phyloP scores from a whole-genome alignment of 2,888 invertebrate genomes.

The Pyrochroa serraticornis region DNA sequence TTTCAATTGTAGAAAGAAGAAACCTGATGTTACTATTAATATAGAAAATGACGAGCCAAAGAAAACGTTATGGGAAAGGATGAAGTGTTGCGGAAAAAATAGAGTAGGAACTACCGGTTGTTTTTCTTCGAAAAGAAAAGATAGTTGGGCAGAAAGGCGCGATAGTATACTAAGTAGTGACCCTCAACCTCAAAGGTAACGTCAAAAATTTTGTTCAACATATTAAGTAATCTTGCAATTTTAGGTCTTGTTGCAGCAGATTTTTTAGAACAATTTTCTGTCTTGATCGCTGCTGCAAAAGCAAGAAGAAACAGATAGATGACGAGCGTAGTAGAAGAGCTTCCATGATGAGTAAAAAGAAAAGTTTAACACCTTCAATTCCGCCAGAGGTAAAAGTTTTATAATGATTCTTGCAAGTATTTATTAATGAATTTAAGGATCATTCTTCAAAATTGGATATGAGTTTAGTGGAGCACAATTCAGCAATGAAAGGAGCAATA shows the following conservation, averaged over 20 bases:
- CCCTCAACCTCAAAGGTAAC: constrained; percentile 52
- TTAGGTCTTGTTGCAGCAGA: constrained; percentile 39
- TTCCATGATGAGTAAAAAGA: constrained; percentile 70
- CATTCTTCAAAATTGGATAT: constrained; percentile 76
- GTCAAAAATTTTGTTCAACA: not conserved
- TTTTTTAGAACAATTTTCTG: constrained; percentile 51
- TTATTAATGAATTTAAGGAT: constrained; percentile 62
- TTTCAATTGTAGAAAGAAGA: constrained; percentile 55
- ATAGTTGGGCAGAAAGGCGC: constrained; percentile 61
- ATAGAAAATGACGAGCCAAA: constrained; percentile 56
- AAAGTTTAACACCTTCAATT: constrained; percentile 65
- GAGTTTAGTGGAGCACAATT: constrained; percentile 79
- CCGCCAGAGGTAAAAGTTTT: constrained; percentile 40
- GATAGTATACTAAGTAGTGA: constrained; percentile 63
- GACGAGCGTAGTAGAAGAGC: constrained; percentile 64
- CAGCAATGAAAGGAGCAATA: constrained; percentile 89
- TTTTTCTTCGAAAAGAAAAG: constrained; percentile 52
- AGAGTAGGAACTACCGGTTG: constrained; percentile 58
- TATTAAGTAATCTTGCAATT: not conserved
- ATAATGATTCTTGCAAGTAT: constrained; percentile 1
- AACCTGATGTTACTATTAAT: constrained; percentile 38
- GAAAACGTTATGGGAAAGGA: constrained; percentile 44
- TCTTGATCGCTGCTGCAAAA: constrained; percentile 41
- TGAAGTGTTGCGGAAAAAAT: constrained; percentile 56
- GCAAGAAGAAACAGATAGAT: constrained; percentile 40